These are phyloP conservation scores for Monodelphis domestica DNA, from an alignment of 2,797 vertebrate genomes.

Conservation along the genomic window DNA sequence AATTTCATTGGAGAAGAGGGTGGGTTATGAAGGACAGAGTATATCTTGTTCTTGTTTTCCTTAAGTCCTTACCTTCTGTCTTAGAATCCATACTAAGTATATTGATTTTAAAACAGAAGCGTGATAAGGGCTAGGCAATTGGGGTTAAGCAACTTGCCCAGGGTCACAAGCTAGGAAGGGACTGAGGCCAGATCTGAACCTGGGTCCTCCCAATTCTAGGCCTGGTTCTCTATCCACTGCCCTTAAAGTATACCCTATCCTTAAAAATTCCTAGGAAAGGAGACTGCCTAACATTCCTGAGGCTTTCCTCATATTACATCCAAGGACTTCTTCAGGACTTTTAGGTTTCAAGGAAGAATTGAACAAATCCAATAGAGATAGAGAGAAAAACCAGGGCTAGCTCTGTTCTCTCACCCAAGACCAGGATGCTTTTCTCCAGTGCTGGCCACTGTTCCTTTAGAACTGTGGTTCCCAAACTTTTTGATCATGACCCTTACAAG, in stretches of 20 bases:
- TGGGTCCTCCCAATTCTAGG: too few relatives aligned
- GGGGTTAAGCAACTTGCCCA: too few relatives aligned
- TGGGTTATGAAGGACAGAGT: neutral
- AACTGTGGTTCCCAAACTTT: neutral
- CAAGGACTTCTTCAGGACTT: slow-evolving; percentile 24
- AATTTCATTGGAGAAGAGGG: neutral
- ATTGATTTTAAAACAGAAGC: too few relatives aligned
- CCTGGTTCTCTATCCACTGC: too few relatives aligned
- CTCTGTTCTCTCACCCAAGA: neutral
- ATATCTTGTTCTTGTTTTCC: neutral
- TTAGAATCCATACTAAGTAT: too few relatives aligned
- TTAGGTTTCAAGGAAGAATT: neutral
- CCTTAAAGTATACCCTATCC: neutral
- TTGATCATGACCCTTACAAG: neutral
- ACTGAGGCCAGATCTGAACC: too few relatives aligned
- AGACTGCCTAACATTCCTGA: neutral
- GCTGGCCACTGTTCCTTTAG: neutral
- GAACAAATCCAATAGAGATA: neutral
- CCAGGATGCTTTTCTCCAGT: too few relatives aligned
- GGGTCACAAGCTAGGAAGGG: too few relatives aligned
- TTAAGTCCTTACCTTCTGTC: too few relatives aligned
- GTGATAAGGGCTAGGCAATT: too few relatives aligned
- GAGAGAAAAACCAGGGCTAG: neutral
- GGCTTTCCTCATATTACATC: neutral
- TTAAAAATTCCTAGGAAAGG: neutral